Evolutionary conservation across 2,113 vertebrate genomes (phyloP).

Genomic region (Ageneiosus marmoratus): DNA sequence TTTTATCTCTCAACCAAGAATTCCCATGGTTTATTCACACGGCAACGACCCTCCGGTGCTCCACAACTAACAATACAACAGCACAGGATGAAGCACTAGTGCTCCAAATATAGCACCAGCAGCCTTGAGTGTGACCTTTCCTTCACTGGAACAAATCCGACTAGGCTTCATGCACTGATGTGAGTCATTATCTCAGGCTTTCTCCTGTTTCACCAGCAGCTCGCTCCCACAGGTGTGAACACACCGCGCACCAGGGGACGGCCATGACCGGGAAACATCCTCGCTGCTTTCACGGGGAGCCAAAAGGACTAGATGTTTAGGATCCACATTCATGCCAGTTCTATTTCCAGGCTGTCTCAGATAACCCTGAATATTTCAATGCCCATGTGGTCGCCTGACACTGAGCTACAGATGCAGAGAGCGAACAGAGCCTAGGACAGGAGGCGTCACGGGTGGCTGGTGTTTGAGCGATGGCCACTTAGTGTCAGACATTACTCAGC

Average conservation of each 20-base stretch:
- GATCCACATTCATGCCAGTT: constrained; percentile 35
- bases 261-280: not conserved
- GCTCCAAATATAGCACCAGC: constrained; percentile 26
- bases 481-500: constrained; percentile 62
- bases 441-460: constrained; percentile 13
- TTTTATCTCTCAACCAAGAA: not conserved
- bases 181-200: not conserved
- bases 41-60: not conserved
- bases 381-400: constrained; percentile 68
- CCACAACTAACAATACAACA: constrained; percentile 20
- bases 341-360: constrained; percentile 74
- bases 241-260: not conserved
- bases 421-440: constrained; percentile 19
- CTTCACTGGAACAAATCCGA: constrained; percentile 6
- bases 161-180: not conserved
- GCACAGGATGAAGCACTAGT: not conserved
- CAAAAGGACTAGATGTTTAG: not conserved
- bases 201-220: constrained; percentile 21
- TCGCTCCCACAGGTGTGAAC: not conserved
- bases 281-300: not conserved
- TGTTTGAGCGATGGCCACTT: constrained; percentile 60
- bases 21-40: constrained; percentile 14
- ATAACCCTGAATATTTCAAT: constrained; percentile 74
- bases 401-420: constrained; percentile 38
- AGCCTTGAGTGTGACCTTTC: constrained; percentile 34